These are phyloP conservation scores for Brachyhypopomus gauderio DNA, from an alignment of 2,113 vertebrate species.

Conservation along the genomic window DNA sequence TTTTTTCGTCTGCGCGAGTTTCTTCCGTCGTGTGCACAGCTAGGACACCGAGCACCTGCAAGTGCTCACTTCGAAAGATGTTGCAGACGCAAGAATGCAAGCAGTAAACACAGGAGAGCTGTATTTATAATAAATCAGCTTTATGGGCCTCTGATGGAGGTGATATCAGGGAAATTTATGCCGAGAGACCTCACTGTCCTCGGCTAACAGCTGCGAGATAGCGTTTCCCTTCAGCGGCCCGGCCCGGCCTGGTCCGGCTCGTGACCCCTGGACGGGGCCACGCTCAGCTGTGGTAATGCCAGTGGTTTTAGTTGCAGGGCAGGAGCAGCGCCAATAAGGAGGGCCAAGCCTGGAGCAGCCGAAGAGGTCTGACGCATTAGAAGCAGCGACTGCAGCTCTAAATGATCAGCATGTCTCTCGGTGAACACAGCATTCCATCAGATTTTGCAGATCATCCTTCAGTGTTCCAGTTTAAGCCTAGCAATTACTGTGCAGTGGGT, in stretches of 20 bases:
- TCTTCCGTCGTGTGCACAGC: slow-evolving; percentile 59
- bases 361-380: slow-evolving; percentile 36
- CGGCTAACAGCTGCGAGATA: slow-evolving; percentile 88
- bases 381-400: slow-evolving; percentile 19
- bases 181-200: slow-evolving; percentile 82
- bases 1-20: not conserved
- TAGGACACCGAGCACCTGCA: slow-evolving; percentile 85
- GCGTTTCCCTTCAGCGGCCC: slow-evolving; percentile 56
- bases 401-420: slow-evolving; percentile 43
- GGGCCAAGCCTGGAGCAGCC: not conserved
- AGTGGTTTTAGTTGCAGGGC: slow-evolving; percentile 42
- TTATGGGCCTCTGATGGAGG: slow-evolving; percentile 98
- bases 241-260: slow-evolving; percentile 37
- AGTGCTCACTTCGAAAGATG: slow-evolving; percentile 92
- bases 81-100: slow-evolving; percentile 92
- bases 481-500: slow-evolving; percentile 48
- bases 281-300: slow-evolving; percentile 66
- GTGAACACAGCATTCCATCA: slow-evolving; percentile 53
- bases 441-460: slow-evolving; percentile 38
- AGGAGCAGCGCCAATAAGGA: not conserved
- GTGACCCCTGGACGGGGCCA: slow-evolving; percentile 63
- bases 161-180: slow-evolving; percentile 97
- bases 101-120: slow-evolving; percentile 94
- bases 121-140: slow-evolving; percentile 99
- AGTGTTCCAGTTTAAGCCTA: slow-evolving; percentile 30